These are phyloP conservation scores for Falcunculus frontatus DNA, from an alignment of 2,113 vertebrate genomes.

Conservation along the genomic window DNA sequence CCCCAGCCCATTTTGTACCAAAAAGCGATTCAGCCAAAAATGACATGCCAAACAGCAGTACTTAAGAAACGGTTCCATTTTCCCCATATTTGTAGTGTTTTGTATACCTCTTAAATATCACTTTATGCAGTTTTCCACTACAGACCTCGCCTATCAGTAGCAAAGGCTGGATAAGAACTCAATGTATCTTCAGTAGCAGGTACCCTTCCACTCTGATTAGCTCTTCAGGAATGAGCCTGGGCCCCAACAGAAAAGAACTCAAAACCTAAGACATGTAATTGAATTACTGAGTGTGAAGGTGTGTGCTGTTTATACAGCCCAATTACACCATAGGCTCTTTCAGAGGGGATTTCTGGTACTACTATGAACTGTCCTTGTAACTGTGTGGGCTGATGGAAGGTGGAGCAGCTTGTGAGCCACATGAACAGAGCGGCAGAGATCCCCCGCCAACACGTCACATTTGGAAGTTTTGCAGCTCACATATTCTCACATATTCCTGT, in stretches of 20 bases:
- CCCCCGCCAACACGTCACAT: neutral
- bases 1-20: neutral
- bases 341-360: neutral
- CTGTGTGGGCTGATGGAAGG: neutral
- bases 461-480: neutral
- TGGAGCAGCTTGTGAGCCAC: neutral
- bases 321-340: neutral
- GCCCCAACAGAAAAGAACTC: neutral
- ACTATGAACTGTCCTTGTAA: rapidly evolving
- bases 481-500: neutral
- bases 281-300: neutral
- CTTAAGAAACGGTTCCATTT: neutral
- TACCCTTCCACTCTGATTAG: neutral
- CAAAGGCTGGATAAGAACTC: neutral
- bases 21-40: neutral
- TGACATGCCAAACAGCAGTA: neutral
- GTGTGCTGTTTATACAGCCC: neutral
- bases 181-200: neutral
- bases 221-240: neutral
- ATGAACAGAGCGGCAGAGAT: rapidly evolving
- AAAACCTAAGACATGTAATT: neutral
- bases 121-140: neutral
- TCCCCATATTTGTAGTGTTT: neutral
- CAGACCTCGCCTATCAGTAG: rapidly evolving
- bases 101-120: neutral